These are phyloP conservation scores for Adela reaumurella DNA, from an alignment of 2,888 invertebrate genomes.

Conservation along the genomic window DNA sequence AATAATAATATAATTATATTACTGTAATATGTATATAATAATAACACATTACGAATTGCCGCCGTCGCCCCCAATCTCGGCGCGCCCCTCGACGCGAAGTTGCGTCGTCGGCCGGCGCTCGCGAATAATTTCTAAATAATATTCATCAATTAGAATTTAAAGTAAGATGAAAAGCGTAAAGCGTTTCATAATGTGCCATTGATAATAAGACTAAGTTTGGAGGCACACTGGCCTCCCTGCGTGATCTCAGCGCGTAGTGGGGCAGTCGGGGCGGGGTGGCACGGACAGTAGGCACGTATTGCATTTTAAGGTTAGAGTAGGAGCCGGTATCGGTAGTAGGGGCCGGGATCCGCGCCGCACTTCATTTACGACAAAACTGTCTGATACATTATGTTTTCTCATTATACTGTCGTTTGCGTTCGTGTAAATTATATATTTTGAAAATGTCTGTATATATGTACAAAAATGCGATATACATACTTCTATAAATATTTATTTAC, in stretches of 20 bases:
- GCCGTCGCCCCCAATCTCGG: constrained; percentile 18
- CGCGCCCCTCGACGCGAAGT: background rate
- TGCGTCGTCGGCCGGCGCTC: too few species aligned
- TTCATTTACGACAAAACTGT: background rate
- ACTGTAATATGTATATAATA: constrained; percentile 39
- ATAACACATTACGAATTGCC: constrained; percentile 25
- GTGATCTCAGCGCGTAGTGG: too few species aligned
- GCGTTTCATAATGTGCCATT: background rate
- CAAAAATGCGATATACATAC: constrained; percentile 33
- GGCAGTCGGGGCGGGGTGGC: background rate
- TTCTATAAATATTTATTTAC: constrained; percentile 50
- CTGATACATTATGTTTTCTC: background rate
- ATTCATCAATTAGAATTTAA: background rate
- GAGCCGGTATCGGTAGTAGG: background rate
- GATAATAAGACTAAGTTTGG: too few species aligned
- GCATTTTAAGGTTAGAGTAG: background rate
- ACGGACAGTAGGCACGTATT: background rate
- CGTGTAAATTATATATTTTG: constrained; percentile 17
- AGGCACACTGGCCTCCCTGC: background rate
- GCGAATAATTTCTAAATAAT: background rate
- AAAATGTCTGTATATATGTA: constrained; percentile 47
- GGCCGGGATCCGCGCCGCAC: background rate
- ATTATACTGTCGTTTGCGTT: background rate
- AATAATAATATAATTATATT: constrained; percentile 51
- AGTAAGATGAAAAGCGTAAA: background rate